Percentiles rank a stretch among this genome's conserved stretches.
Evolutionary conservation across 1,140 invertebrate species (phyloP).

Genomic region (Drosophila pseudoananassae): DNA sequence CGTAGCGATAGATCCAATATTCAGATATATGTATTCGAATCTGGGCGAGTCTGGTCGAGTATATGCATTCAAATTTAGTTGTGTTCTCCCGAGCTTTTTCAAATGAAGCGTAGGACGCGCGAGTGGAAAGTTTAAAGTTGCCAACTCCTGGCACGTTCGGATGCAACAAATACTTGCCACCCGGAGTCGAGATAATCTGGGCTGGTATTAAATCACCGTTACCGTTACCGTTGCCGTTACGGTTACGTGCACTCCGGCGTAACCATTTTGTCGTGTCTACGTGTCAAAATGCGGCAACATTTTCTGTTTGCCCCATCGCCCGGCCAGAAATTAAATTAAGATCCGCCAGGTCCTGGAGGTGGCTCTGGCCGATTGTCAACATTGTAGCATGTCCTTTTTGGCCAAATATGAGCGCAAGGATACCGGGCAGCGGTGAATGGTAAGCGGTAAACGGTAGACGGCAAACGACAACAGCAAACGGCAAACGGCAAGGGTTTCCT

Average conservation of each 20-base stretch:
- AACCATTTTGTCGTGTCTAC: slow-evolving; percentile 32
- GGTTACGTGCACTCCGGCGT: slow-evolving; percentile 43
- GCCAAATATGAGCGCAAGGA: slow-evolving; percentile 60
- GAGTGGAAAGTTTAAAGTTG: slow-evolving; percentile 1
- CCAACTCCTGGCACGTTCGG: slow-evolving; percentile 38
- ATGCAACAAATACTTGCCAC: slow-evolving; percentile 36
- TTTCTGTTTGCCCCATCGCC: slow-evolving; percentile 22
- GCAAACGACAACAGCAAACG: slow-evolving; percentile 12
- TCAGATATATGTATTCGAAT: slow-evolving; percentile 1
- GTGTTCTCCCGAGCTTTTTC: not conserved
- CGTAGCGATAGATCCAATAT: slow-evolving; percentile 48
- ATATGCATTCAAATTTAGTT: slow-evolving; percentile 5
- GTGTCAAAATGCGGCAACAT: slow-evolving; percentile 54
- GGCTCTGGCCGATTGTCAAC: slow-evolving; percentile 43
- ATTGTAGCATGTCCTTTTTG: slow-evolving; percentile 46
- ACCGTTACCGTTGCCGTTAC: slow-evolving; percentile 29
- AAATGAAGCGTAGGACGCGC: not conserved
- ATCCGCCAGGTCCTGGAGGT: slow-evolving; percentile 31
- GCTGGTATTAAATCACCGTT: slow-evolving; percentile 40
- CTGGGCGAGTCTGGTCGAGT: slow-evolving; percentile 19
- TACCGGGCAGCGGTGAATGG: slow-evolving; percentile 27
- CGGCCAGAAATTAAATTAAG: slow-evolving; percentile 54
- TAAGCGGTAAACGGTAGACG: slow-evolving; percentile 16
- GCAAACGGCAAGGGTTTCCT: slow-evolving; percentile 60
- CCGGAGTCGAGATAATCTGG: slow-evolving; percentile 34